phyloP scores from a whole-genome alignment of 2,797 vertebrate genomes.

The Myoxocephalus aenaeus region DNA sequence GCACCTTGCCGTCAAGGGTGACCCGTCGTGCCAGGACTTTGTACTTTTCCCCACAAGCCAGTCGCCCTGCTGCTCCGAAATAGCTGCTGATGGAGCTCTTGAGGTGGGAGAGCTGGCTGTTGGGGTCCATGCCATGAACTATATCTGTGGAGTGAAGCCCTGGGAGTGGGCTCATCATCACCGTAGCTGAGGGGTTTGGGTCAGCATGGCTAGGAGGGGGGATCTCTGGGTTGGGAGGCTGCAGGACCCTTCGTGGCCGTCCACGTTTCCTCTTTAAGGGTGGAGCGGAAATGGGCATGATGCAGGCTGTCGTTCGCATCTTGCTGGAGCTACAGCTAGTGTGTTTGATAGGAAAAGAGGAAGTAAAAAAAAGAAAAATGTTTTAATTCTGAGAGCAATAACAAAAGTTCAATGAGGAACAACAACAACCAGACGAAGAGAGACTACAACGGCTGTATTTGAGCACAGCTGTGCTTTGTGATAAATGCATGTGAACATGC shows the following conservation, averaged over 20 bases:
- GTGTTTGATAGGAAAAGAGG: conserved; percentile 19
- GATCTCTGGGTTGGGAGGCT: conserved; percentile 91
- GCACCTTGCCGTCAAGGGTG: conserved; percentile 97
- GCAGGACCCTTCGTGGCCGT: conserved; percentile 90
- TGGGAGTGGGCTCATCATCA: conserved; percentile 85
- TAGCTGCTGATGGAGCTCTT: conserved; percentile 99
- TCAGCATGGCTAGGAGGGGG: conserved; percentile 73
- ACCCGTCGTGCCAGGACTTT: conserved; percentile 94
- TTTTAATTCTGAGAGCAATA: not conserved
- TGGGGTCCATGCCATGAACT: conserved; percentile 94
- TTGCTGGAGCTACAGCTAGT: conserved; percentile 90
- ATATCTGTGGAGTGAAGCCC: conserved; percentile 92
- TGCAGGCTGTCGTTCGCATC: conserved; percentile 87
- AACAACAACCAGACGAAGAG: not conserved
- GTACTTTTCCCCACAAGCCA: conserved; percentile 98
- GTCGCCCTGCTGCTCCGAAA: conserved; percentile 96
- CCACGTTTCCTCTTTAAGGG: conserved; percentile 93
- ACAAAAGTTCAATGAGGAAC: not conserved
- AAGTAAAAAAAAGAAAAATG: conserved; percentile 1
- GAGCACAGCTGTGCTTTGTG: not conserved
- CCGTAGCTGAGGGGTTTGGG: conserved; percentile 54
- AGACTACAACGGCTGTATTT: not conserved
- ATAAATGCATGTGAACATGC: not conserved
- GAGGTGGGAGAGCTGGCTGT: conserved; percentile 94
- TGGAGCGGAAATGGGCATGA: conserved; percentile 89